A percentile compares a stretch with the other conserved stretches of the same genome.
Evolutionary conservation across 1,140 invertebrate species (phyloP).

Genomic region (Caerostris extrusa): DNA sequence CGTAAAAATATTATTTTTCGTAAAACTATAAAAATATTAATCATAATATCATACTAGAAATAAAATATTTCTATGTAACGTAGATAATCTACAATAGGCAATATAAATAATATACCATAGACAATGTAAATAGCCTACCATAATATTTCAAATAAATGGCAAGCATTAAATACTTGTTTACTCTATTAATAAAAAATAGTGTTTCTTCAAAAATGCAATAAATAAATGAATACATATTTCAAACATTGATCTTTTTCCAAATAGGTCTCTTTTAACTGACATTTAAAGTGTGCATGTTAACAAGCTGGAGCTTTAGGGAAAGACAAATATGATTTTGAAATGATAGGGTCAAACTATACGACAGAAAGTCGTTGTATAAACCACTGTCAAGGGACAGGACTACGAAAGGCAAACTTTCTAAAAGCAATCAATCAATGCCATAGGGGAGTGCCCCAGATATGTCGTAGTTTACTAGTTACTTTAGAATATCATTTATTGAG

Average conservation of each 20-base stretch:
- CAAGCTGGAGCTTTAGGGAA: background rate
- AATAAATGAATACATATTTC: too few species aligned
- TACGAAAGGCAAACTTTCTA: background rate
- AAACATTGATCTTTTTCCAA: background rate
- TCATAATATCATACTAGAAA: too few species aligned
- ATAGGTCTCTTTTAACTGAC: background rate
- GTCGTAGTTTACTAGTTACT: background rate
- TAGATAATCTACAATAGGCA: too few species aligned
- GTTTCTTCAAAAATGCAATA: too few species aligned
- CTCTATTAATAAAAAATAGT: too few species aligned
- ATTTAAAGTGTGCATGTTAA: background rate
- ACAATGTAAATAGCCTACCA: too few species aligned
- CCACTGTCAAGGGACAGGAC: background rate
- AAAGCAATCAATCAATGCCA: background rate
- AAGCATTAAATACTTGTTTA: too few species aligned
- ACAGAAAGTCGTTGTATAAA: background rate
- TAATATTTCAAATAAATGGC: too few species aligned
- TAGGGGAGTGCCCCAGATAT: background rate
- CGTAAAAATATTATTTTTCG: too few species aligned
- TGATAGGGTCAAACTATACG: background rate
- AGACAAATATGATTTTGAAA: background rate
- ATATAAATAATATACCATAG: too few species aligned
- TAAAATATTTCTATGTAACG: too few species aligned
- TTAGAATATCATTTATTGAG: background rate
- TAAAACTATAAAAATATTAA: too few species aligned